phyloP scores from a whole-genome alignment of 1,140 invertebrate genomes.

The Drosophila azteca region DNA sequence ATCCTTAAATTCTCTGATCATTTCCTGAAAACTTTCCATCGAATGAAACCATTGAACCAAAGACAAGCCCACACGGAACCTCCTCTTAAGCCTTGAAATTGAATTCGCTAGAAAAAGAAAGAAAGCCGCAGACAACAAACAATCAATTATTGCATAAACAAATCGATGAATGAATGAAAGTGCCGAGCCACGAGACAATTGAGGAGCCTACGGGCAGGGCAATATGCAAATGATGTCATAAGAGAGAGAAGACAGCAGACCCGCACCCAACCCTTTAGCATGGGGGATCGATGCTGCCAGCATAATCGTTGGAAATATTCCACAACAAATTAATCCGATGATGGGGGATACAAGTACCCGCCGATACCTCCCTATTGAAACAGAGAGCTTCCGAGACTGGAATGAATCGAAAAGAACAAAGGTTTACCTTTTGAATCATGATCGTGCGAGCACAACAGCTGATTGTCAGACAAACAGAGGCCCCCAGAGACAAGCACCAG shows the following conservation, averaged over 20 bases:
- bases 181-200: conserved; percentile 38
- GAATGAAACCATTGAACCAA: conserved; percentile 27
- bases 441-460: conserved; percentile 23
- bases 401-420: conserved; percentile 33
- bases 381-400: conserved; percentile 1
- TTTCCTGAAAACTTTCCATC: neutral
- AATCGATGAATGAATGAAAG: conserved; percentile 48
- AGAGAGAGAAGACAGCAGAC: too few species aligned
- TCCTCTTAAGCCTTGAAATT: neutral
- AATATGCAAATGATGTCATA: conserved; percentile 71
- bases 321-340: conserved; percentile 67
- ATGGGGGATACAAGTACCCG: conserved; percentile 26
- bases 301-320: conserved; percentile 74
- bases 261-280: neutral
- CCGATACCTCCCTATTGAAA: neutral
- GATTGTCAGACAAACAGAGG: conserved; percentile 13
- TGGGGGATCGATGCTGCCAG: conserved; percentile 32
- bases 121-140: conserved; percentile 27
- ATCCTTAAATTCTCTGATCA: too few species aligned
- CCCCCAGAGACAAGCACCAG: conserved; percentile 1
- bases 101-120: conserved; percentile 16
- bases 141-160: conserved; percentile 52
- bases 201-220: conserved; percentile 8
- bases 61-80: too few species aligned
- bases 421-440: conserved; percentile 18